Evolutionary conservation across 2,888 invertebrate genomes (phyloP), one percentile per base, ranked within the genome.

Genomic region (Cerastis leucographa): DNA sequence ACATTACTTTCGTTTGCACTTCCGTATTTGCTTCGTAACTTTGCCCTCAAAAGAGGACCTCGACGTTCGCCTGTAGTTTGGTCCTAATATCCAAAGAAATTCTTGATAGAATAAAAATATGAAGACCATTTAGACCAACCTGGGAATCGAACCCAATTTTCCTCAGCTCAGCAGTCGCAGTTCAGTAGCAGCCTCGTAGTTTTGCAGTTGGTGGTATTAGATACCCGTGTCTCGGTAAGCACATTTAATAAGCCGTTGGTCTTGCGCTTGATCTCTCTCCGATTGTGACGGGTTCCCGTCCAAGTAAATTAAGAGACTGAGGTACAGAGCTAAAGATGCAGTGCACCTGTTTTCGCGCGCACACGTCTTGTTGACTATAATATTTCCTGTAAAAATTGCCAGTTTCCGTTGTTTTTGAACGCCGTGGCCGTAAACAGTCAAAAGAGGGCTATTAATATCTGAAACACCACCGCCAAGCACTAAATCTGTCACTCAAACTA

Each of bases 401-500:
- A 64, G n/a, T n/a, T n/a, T 42, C n/a, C 40, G 9, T 19, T 29
- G 59, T 59, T 19, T 19, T 29, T 7, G 59, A 29, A 29, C 14
- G 0, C 40, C 14, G 64, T 42, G 14, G 42, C 64, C n/a, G n/a
- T 42, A 64, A 64, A n/a, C 64, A 8, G n/a, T 42, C 40, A 11
- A n/a, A n/a, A 25, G 11, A 14, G 14, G n/a, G 42, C 42, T 64
- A 17, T 64, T 25, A 64, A 75, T 75, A 49, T 42, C 35, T 35
- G 25, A 62, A 4, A 6, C 7, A 40, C 49, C 29, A 59, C 14
- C 6, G n/a, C 65, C 54, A 49, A 19, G 54, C 40, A 44, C 29
- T 68, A 71, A 70, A 69, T 70, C 75, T 76, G 61, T 22, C 62
- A 62, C n/a, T 71, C 51, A 59, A 40, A 59, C 51, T 29, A 40